Evolutionary conservation across 2,888 invertebrate species (phyloP).

Genomic region (Caenorhabditis afra): DNA sequence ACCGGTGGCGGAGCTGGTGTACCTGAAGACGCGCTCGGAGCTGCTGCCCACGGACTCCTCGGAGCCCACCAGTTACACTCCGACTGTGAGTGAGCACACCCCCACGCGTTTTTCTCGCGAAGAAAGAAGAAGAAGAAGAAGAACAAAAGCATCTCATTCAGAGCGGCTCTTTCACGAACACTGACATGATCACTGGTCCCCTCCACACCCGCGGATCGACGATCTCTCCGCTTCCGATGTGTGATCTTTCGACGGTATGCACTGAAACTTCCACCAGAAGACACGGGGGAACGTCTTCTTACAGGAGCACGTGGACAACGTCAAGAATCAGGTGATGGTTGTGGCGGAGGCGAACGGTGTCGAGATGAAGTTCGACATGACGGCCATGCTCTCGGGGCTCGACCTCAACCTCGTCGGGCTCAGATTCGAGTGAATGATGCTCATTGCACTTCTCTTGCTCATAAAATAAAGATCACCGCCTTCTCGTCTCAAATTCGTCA

Average conservation of each 20-base stretch:
- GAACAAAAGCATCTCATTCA: background rate
- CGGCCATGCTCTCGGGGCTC: slow-evolving; percentile 20
- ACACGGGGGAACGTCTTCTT: background rate
- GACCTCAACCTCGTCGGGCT: slow-evolving; percentile 35
- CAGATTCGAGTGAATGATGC: slow-evolving; percentile 18
- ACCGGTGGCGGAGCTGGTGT: slow-evolving; percentile 22
- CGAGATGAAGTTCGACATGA: slow-evolving; percentile 35
- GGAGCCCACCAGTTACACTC: background rate
- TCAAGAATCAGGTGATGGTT: slow-evolving; percentile 25
- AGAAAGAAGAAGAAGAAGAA: no score
- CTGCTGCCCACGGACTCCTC: background rate
- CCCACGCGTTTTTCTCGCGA: background rate
- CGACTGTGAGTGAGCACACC: background rate
- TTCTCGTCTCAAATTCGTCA: no score
- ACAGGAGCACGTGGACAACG: background rate
- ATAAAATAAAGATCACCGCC: background rate
- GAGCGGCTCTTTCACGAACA: slow-evolving; percentile 16
- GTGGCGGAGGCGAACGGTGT: slow-evolving; percentile 43
- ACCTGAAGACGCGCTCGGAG: slow-evolving; percentile 3
- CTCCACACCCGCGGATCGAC: background rate
- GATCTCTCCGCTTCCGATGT: slow-evolving; percentile 24
- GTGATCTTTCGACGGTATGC: slow-evolving; percentile 14
- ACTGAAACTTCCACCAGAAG: no score
- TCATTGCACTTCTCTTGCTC: background rate
- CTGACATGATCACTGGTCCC: slow-evolving; percentile 18